A percentile compares a stretch with the other conserved stretches of the same genome.
These are phyloP conservation scores for Canis aureus DNA, from an alignment of 2,113 vertebrate species.

Conservation along the genomic window DNA sequence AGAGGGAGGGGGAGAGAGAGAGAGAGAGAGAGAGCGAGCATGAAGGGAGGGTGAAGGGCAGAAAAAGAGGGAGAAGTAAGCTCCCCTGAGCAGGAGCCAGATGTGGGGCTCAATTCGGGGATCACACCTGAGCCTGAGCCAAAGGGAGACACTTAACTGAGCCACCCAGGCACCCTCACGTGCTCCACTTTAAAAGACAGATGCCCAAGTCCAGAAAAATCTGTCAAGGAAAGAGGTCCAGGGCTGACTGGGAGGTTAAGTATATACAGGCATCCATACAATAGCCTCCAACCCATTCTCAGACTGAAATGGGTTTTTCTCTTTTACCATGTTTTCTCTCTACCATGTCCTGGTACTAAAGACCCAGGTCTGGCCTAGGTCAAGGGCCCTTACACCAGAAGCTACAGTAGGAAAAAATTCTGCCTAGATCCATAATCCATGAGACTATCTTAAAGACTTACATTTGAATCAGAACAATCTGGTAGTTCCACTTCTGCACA, in stretches of 20 bases:
- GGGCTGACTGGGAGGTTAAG: neutral
- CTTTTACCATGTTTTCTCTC: neutral
- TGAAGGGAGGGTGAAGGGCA: too few species aligned
- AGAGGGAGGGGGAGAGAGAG: too few species aligned
- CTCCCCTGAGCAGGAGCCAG: too few species aligned
- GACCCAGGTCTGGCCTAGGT: neutral
- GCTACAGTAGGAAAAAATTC: neutral
- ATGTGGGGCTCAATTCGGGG: too few species aligned
- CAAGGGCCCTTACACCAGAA: neutral
- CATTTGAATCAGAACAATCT: neutral
- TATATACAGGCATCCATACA: neutral
- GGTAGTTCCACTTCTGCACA: neutral
- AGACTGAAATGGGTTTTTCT: neutral
- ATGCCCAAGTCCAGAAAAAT: neutral
- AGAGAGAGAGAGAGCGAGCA: too few species aligned
- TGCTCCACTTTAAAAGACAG: conserved; percentile 40
- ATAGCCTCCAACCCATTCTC: neutral
- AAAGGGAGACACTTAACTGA: too few species aligned
- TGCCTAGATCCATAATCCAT: neutral
- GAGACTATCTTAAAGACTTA: neutral
- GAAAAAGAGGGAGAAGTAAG: too few species aligned
- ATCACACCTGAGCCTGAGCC: too few species aligned
- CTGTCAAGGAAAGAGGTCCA: conserved; percentile 25
- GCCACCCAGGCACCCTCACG: neutral
- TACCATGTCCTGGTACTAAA: neutral